Evolutionary conservation across 2,113 vertebrate genomes (phyloP), one percentile per base, ranked within the genome.

Genomic region (Kryptolebias marmoratus): DNA sequence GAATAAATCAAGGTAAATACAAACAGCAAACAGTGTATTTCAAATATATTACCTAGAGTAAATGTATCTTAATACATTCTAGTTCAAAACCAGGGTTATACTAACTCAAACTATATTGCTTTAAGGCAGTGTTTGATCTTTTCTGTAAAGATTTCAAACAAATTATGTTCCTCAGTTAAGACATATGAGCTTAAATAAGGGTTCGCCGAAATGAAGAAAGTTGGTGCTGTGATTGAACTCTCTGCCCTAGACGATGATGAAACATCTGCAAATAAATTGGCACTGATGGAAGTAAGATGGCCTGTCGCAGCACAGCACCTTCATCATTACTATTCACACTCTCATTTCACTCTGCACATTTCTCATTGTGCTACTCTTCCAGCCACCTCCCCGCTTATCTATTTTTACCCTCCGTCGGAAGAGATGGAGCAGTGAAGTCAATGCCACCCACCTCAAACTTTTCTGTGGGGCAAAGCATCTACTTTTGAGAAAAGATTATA

Each of bases 401-500:
- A 55, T 76, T 62, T 68, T 53, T 48, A 58, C 57, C 42, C 15
- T 36, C 15, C 1, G 28, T 15, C 27, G 31, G 28, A 58, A 57
- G 30, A 30, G 30, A 57, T 5, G 15, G 13, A 32, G 55, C 55
- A 32, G 55, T 36, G 55, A 18, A 58, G 31, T 32, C 56, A 28
- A 39, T 58, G 39, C 56, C 56, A 36, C 56, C 56, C 31, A 18
- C 31, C 16, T 9, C 7, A 15, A 57, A 57, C 12, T 16, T 36
- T 58, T 9, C 56, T 58, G 31, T 36, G 56, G 31, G 56, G 56
- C 55, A 55, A 64, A 55, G 14, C 44, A 66, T 79, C 44, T 77
- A 72, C 66, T 75, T 76, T 72, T 73, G 55, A 71, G 69, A 66
- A 69, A 79, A 79, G 72, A 72, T 86, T 75, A 79, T 66, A 80